Conservation (phyloP, 2,797 vertebrate species). For the Rhinoraja longicauda region DNA sequence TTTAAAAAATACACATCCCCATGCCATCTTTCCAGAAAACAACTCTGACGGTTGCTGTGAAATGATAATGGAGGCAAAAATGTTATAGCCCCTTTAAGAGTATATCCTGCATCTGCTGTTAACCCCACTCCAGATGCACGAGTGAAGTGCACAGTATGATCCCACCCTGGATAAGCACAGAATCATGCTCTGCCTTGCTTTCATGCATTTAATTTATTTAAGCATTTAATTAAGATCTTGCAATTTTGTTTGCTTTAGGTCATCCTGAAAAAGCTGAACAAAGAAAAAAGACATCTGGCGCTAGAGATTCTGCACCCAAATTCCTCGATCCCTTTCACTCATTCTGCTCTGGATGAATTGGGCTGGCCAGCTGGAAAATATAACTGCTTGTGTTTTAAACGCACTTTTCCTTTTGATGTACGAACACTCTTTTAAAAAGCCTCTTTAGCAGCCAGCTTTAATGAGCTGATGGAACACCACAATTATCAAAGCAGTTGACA, state of each 20-base stretch:
- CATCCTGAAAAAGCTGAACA: neutral
- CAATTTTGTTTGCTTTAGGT: neutral
- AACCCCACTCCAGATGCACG: neutral
- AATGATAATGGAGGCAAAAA: neutral
- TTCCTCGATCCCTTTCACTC: neutral
- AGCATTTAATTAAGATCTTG: neutral
- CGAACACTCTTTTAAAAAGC: neutral
- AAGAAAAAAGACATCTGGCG: neutral
- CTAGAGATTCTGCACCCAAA: neutral
- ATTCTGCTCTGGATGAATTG: neutral
- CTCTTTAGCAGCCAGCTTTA: neutral
- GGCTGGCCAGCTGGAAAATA: conserved; percentile 7
- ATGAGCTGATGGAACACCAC: neutral
- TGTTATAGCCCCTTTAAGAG: neutral
- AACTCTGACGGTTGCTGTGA: neutral
- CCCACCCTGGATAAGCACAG: neutral
- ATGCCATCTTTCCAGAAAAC: neutral
- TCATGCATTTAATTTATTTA: neutral
- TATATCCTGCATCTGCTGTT: neutral
- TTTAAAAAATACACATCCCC: neutral
- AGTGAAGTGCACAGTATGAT: neutral
- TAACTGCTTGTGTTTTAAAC: neutral
- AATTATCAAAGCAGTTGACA: neutral
- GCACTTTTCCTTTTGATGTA: neutral
- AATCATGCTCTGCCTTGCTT: neutral